These are phyloP conservation scores for Limnephilus marmoratus DNA, from an alignment of 2,888 invertebrate species.

Conservation along the genomic window DNA sequence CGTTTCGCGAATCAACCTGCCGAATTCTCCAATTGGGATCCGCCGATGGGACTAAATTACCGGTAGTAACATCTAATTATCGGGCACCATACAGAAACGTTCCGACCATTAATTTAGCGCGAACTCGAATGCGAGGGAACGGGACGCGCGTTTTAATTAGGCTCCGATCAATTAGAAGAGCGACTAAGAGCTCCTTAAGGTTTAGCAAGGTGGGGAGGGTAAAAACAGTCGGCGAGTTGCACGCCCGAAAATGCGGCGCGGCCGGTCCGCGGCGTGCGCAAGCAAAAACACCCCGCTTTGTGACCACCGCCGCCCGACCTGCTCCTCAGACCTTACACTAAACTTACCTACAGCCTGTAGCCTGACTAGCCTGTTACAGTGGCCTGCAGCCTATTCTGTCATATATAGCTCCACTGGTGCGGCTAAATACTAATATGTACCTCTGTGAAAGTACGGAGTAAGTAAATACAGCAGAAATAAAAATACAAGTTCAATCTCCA, in stretches of 20 bases:
- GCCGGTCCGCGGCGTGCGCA: conserved; percentile 52
- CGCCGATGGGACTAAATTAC: not conserved
- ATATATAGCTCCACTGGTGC: not conserved
- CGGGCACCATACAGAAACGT: conserved; percentile 12
- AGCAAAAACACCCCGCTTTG: conserved; percentile 64
- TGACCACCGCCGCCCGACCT: conserved; percentile 54
- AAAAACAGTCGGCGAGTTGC: conserved; percentile 54
- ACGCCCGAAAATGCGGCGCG: conserved; percentile 64
- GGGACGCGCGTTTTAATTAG: conserved; percentile 28
- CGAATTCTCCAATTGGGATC: not conserved
- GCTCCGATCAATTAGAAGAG: conserved; percentile 30
- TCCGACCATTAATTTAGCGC: not conserved
- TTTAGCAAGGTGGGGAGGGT: conserved; percentile 31
- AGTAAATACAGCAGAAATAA: too few relatives aligned
- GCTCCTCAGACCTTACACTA: not conserved
- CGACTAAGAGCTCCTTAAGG: not conserved
- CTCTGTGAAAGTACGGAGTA: not conserved
- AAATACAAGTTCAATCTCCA: not conserved
- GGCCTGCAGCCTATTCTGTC: not conserved
- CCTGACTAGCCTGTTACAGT: too few relatives aligned
- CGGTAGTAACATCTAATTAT: not conserved
- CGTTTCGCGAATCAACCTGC: not conserved
- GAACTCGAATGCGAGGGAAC: not conserved
- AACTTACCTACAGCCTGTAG: not conserved
- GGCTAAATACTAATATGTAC: not conserved